A percentile compares a stretch with the other conserved stretches of the same genome.
Conservation (phyloP, 2,797 vertebrate species). For the Pipistrellus pygmaeus region DNA sequence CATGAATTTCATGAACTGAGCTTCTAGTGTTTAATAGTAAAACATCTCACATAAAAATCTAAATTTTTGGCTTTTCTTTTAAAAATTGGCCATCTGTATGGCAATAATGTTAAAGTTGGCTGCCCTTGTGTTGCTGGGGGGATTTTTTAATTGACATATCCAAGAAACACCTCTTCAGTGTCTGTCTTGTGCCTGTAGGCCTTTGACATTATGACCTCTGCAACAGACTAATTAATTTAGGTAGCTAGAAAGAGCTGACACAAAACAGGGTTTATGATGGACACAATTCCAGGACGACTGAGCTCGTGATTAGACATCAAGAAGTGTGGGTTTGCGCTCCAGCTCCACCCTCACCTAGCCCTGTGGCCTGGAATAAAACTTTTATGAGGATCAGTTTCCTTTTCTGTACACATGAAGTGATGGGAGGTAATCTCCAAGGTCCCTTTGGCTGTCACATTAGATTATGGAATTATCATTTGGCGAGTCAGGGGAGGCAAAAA, state of each 20-base stretch:
- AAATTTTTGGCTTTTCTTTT: constrained; percentile 19
- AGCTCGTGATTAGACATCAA: not conserved
- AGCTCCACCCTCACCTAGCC: not conserved
- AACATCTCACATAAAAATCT: not conserved
- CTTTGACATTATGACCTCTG: not conserved
- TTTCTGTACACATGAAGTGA: not conserved
- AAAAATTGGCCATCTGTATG: not conserved
- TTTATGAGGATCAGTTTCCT: not conserved
- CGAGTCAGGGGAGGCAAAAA: not conserved
- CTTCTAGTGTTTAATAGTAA: not conserved
- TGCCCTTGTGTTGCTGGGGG: not conserved
- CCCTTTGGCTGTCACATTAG: not conserved
- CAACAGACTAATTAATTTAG: not conserved
- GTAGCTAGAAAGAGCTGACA: not conserved
- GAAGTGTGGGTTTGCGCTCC: not conserved
- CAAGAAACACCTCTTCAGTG: not conserved
- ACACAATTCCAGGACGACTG: not conserved
- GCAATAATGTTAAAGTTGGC: not conserved
- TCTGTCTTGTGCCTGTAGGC: not conserved
- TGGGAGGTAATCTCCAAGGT: not conserved
- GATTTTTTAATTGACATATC: constrained; percentile 8
- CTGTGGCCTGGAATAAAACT: not conserved
- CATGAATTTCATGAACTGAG: too few species aligned
- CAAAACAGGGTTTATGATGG: not conserved
- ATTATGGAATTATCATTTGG: constrained; percentile 4